These are phyloP conservation scores for Cinclus mexicanus DNA, from an alignment of 2,113 vertebrate genomes.

Conservation along the genomic window DNA sequence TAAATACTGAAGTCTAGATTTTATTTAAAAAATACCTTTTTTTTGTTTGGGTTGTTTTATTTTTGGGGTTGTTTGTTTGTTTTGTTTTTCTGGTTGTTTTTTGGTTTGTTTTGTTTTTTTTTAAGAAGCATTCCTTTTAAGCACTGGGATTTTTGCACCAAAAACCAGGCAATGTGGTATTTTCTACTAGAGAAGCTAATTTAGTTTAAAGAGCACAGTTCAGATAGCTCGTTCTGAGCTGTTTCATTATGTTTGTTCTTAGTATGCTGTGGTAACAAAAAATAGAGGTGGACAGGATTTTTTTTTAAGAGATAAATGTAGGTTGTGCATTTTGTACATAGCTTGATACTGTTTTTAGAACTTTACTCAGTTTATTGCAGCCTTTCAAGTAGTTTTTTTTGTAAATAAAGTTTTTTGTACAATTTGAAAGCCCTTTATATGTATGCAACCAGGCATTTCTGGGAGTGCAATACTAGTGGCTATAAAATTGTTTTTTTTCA, in stretches of 20 bases:
- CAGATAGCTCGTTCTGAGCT: neutral
- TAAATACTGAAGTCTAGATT: neutral
- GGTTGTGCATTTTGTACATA: neutral
- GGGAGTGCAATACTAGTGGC: neutral
- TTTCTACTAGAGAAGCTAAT: neutral
- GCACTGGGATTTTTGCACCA: neutral
- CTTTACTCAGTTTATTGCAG: neutral
- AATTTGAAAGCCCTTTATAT: neutral
- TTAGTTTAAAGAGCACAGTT: neutral
- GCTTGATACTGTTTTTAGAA: neutral
- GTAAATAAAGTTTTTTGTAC: neutral
- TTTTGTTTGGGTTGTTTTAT: no score
- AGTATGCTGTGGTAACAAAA: neutral
- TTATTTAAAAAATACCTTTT: neutral
- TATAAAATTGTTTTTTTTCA: conserved; percentile 27
- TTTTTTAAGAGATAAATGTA: neutral
- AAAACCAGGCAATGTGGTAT: neutral
- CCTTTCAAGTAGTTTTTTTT: neutral
- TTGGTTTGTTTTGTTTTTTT: no score
- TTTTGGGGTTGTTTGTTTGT: no score
- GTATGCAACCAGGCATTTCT: neutral
- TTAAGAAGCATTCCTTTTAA: neutral
- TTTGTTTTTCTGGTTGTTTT: no score
- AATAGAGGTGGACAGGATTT: neutral
- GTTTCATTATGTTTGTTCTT: neutral